phyloP scores from a whole-genome alignment of 2,113 vertebrate genomes.

The Aptenodytes patagonicus region DNA sequence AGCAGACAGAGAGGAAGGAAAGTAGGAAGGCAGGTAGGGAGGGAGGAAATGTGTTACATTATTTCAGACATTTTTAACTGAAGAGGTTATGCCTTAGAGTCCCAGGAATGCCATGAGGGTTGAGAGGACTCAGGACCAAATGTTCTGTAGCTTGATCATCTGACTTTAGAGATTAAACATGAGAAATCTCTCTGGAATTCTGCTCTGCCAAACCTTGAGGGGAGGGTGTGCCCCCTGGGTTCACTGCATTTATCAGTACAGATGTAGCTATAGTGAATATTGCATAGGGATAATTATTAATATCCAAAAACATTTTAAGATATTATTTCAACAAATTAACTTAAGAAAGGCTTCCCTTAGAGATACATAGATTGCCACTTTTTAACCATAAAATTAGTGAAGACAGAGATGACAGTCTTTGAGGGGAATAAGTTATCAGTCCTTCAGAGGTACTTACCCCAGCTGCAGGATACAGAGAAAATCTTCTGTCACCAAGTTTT shows the following conservation, averaged over 20 bases:
- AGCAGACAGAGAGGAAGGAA: background rate
- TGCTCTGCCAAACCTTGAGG: background rate
- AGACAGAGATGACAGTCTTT: background rate
- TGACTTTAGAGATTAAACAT: background rate
- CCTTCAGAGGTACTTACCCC: background rate
- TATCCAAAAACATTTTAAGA: background rate
- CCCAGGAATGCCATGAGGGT: background rate
- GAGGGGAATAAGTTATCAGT: background rate
- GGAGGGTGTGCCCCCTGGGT: background rate
- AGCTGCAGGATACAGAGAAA: background rate
- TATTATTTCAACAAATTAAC: background rate
- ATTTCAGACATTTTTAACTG: background rate
- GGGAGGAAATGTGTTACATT: background rate
- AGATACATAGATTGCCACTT: background rate
- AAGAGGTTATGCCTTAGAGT: background rate
- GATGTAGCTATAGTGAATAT: background rate
- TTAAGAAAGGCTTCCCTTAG: background rate
- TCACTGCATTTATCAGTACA: background rate
- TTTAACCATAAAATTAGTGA: background rate
- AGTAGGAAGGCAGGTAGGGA: background rate
- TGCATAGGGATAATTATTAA: background rate
- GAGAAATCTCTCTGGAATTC: background rate
- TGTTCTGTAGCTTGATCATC: background rate
- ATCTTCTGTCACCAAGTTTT: background rate
- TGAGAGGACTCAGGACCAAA: background rate